Evolutionary conservation across 2,113 vertebrate genomes (phyloP), one percentile per base, ranked within the genome.

Genomic region (Craseonycteris thonglongyai): DNA sequence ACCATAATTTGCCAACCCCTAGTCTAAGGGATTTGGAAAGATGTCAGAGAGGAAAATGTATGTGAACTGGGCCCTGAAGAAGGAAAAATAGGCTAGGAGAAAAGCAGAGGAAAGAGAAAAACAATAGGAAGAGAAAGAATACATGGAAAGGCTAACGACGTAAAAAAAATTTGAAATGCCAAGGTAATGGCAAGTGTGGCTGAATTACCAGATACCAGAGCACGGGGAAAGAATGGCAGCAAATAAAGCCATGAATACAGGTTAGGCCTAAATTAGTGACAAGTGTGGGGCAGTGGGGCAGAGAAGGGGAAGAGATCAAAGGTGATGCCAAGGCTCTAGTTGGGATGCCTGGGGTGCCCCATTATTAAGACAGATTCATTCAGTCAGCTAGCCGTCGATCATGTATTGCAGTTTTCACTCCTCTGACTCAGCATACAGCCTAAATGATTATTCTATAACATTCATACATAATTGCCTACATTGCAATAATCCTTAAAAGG

Each of bases 401-500:
- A 75, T 2, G 7, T 7, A 45, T 14, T 66, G 18, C 7, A 21
- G 3, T 33, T 56, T 71, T 80, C 33, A 38, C 7, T 54, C 72
- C 38, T 89, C 65, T 81, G 47, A 56, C 58, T 51, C 14, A 66
- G 78, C 45, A 26, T 12, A 59, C 5, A 33, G 54, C 19, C 49
- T 90, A 79, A 85, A 51, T 19, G 16, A 58, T 28, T 89, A 18
- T 42, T 82, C 56, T 47, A 15, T 19, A 92, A 68, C 16, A n/a
- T 21, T 14, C 51, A 47, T 2, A 72, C 8, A 24, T 16, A 76
- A 72, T 40, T 58, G 8, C 54, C 24, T 38, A 74, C 7, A 45
- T 0, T 24, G 12, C 42, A 95, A 38, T 75, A 21, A 91, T 47
- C 79, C 72, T 79, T 45, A 90, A 95, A 16, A 91, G 54, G 3